Base-by-base conservation (phyloP, 2,888 invertebrate genomes). In the Salticus scenicus region DNA sequence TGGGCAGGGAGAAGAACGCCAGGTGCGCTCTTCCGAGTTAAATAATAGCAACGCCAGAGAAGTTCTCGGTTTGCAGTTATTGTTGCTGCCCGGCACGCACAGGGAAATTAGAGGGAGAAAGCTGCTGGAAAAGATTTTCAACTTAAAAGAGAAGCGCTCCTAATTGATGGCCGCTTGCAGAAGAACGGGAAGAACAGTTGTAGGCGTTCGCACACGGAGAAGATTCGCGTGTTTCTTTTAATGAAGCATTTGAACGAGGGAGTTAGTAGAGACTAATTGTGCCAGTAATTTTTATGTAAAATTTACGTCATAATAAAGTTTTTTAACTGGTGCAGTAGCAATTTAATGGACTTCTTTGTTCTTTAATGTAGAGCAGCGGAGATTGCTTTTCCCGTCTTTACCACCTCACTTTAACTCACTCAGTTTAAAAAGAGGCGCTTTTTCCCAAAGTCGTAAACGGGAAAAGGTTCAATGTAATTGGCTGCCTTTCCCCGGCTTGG, bases 41-140 rank as follows among this genome's bases (percentile, higher is more conserved):
- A 72, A 79, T 71, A 79, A 79, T 71, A 72, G 71, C 78, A 71
- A 71, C 63, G 71, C 64, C 78, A 64, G 67, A 69, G 67, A 79
- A 70, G n/a, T 57, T 79, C 78, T 71, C 63, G 70, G 78, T 70
- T 77, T 31, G 78, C 31, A 71, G 71, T 63, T 79, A 64, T 64
- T 71, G 78, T 79, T 71, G 78, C 37, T 70, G 70, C 70, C 17
- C 51, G 37, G 78, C 78, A 79, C 78, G 78, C 70, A 78, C 71
- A 66, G 31, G 37, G 70, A 70, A 70, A 57, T 63, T 42, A 31
- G 71, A 71, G 70, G 41, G 63, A 24, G 57, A 70, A 70, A 47
- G 70, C 64, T 64, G 30, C 47, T 8, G 42, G 24, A 41, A 69
- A 42, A 69, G 28, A 57, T n/a, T 67, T 67, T 67, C 20, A 30